These are phyloP conservation scores for Pangasianodon hypophthalmus DNA, from an alignment of 2,113 vertebrate genomes.

Conservation along the genomic window DNA sequence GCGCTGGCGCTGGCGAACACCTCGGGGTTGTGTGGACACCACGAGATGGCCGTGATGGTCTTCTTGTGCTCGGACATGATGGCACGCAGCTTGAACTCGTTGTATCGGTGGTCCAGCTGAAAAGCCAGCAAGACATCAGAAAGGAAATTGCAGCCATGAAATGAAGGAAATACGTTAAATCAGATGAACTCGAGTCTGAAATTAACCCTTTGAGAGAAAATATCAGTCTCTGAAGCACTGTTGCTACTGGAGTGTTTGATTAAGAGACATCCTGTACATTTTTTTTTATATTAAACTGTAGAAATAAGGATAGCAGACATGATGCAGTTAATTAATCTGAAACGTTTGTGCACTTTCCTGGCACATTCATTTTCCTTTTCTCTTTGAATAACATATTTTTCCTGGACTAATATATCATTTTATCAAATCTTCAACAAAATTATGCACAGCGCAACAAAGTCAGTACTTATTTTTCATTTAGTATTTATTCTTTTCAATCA, in stretches of 20 bases:
- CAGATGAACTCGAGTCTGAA: too few species aligned
- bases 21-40: conserved; percentile 92
- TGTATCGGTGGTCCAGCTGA: conserved; percentile 87
- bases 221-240: neutral
- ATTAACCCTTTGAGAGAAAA: neutral
- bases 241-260: neutral
- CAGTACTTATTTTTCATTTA: too few species aligned
- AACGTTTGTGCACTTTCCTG: too few species aligned
- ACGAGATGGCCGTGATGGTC: conserved; percentile 96
- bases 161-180: neutral
- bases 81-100: conserved; percentile 90
- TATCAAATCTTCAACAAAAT: too few species aligned
- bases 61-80: conserved; percentile 99
- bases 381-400: too few species aligned
- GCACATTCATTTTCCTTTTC: too few species aligned
- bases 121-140: neutral
- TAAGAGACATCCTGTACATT: neutral
- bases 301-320: too few species aligned
- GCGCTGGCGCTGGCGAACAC: conserved; percentile 90
- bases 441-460: too few species aligned
- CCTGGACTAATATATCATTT: too few species aligned
- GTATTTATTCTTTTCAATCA: too few species aligned
- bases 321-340: too few species aligned
- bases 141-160: neutral
- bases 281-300: too few species aligned